These are phyloP conservation scores for Rhinella marina DNA, from an alignment of 2,797 vertebrate genomes.

Conservation along the genomic window DNA sequence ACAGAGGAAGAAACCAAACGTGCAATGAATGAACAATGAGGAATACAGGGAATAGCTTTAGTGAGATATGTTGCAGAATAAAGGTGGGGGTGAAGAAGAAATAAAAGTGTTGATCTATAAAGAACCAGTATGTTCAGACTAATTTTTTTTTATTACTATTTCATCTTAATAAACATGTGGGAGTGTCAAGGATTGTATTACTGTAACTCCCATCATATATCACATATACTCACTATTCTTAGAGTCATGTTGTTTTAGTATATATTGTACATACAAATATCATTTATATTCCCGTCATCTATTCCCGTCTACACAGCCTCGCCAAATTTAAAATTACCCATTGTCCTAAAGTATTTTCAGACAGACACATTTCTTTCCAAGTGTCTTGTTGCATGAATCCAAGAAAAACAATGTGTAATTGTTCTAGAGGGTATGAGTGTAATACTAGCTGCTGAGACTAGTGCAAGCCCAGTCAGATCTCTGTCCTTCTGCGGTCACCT, in stretches of 20 bases:
- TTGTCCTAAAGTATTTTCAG: background rate
- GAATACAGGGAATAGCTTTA: too few species aligned
- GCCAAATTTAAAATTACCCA: constrained; percentile 22
- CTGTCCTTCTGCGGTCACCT: constrained; percentile 1
- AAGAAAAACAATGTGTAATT: constrained; percentile 52
- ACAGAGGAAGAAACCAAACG: too few species aligned
- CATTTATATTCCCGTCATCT: too few species aligned
- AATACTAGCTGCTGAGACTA: constrained; percentile 33
- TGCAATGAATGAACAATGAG: too few species aligned
- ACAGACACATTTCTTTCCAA: constrained; percentile 33
- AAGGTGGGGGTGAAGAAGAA: background rate
- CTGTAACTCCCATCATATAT: background rate
- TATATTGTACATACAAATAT: background rate
- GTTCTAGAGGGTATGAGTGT: constrained; percentile 10
- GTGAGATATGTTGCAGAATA: background rate
- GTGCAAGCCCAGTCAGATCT: constrained; percentile 11
- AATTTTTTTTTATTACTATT: background rate
- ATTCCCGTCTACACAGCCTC: background rate
- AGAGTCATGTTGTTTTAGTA: background rate
- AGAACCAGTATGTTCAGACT: background rate
- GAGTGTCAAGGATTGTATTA: background rate
- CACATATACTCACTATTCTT: background rate
- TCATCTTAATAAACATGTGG: background rate
- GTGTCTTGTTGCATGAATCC: constrained; percentile 34
- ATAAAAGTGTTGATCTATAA: background rate